Evolutionary conservation across 2,113 vertebrate genomes (phyloP), one percentile per base, ranked within the genome.

Genomic region (Trinectes maculatus): DNA sequence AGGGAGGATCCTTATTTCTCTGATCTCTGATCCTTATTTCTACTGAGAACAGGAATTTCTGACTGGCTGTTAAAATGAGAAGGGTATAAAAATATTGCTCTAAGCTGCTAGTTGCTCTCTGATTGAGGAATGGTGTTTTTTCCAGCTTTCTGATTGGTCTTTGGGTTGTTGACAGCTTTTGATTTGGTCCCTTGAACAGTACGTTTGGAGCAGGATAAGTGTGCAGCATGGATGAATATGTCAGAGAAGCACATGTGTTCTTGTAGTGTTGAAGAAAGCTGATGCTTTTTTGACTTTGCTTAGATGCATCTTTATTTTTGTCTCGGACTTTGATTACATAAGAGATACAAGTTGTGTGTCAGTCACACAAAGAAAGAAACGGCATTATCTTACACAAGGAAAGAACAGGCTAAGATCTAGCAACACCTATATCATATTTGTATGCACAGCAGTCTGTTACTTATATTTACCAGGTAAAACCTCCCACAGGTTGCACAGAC

Each of bases 31-130:
- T 7, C 24, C 42, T 37, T 26, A 5, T 31, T 59, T 58, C 15
- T 31, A 9, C 37, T 37, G 19, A 60, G 16, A 22, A 13, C 34
- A 65, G 65, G 65, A 60, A 66, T 75, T 39, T 71, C 28, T n/a
- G 51, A 51, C 31, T 12, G 6, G 26, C 58, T 64, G 64, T 48
- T 70, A 39, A 48, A 58, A 24, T 26, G 4, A 8, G 16, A 53
- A 1, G 5, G 9, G 12, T 55, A 26, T 57, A 25, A 39, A 55
- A 31, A 36, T 49, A 29, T 42, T 22, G 22, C 25, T 16, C 19
- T 55, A 18, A 16, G n/a, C 13, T 21, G 2, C 3, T 19, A 29
- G 31, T n/a, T 11, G 46, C 8, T 18, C 8, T 24, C 5, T 2
- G n/a, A n/a, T 5, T 39, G 4, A 33, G 31, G 4, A 8, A 33